Conservation (phyloP, 2,888 invertebrate genomes). For the Osmoderma eremita region DNA sequence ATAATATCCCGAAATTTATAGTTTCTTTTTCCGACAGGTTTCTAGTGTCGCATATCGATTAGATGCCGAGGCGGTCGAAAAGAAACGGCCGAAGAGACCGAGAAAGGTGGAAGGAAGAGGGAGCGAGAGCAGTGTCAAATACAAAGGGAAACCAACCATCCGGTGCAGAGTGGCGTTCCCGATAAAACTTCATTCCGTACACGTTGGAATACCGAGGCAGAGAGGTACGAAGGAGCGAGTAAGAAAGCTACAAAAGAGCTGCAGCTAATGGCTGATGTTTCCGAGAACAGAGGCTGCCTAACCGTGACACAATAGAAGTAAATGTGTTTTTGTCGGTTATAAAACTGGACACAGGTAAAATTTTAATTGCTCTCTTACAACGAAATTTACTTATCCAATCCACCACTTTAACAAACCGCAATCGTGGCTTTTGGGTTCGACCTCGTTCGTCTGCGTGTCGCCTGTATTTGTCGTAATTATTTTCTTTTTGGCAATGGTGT, state of each 20-base stretch:
- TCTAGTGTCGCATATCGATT: slow-evolving; percentile 34
- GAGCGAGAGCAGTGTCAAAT: slow-evolving; percentile 21
- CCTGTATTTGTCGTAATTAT: neutral
- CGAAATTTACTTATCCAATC: slow-evolving; percentile 34
- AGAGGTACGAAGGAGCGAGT: slow-evolving; percentile 7
- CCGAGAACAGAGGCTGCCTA: slow-evolving; percentile 30
- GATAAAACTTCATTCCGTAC: slow-evolving; percentile 19
- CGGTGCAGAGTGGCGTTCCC: slow-evolving; percentile 9
- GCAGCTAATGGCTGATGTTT: slow-evolving; percentile 29
- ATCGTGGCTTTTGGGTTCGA: neutral
- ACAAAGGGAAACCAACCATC: slow-evolving; percentile 25
- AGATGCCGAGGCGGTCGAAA: slow-evolving; percentile 23
- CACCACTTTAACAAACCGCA: slow-evolving; percentile 22
- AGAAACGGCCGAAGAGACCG: slow-evolving; percentile 44
- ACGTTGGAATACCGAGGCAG: neutral
- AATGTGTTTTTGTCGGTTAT: slow-evolving; percentile 34
- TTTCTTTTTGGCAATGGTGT: neutral
- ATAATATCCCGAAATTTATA: slow-evolving; percentile 23
- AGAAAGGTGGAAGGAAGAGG: slow-evolving; percentile 44
- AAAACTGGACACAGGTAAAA: slow-evolving; percentile 36
- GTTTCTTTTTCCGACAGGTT: slow-evolving; percentile 22
- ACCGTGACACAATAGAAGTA: slow-evolving; percentile 34
- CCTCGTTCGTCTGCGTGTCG: no score
- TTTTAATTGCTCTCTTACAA: slow-evolving; percentile 35
- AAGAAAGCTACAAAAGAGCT: slow-evolving; percentile 12